These are phyloP conservation scores for Asobara japonica DNA, from an alignment of 1,140 invertebrate species.

Conservation along the genomic window DNA sequence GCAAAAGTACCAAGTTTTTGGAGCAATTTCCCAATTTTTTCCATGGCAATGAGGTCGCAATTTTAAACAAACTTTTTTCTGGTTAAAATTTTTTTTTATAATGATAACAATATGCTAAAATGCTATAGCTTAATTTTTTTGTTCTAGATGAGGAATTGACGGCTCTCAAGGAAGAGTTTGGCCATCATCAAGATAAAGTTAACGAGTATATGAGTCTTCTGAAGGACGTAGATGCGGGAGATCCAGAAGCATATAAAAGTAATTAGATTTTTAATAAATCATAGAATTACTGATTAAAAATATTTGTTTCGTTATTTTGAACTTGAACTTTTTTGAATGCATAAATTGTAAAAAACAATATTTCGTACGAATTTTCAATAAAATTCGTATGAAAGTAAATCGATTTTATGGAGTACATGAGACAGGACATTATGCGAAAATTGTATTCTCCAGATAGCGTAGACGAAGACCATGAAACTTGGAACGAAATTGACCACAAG, in stretches of 20 bases:
- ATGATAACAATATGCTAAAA: too few relatives aligned
- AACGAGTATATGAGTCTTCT: conserved; percentile 88
- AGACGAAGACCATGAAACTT: conserved; percentile 67
- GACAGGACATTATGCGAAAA: too few relatives aligned
- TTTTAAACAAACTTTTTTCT: background rate
- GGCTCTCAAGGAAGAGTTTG: conserved; percentile 88
- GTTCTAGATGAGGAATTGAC: conserved; percentile 78
- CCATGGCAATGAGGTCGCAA: background rate
- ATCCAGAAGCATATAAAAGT: conserved; percentile 73
- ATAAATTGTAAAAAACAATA: conserved; percentile 10
- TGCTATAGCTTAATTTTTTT: conserved; percentile 19
- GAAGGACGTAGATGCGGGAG: conserved; percentile 72
- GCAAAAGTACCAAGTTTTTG: too few relatives aligned
- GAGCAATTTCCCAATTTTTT: too few relatives aligned
- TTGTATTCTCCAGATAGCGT: conserved; percentile 59
- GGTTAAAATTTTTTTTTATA: background rate
- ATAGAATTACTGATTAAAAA: too few relatives aligned
- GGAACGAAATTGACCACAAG: conserved; percentile 70
- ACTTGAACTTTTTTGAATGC: too few relatives aligned
- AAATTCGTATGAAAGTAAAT: too few relatives aligned
- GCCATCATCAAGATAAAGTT: conserved; percentile 92
- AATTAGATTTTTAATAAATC: conserved; percentile 50
- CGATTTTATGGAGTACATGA: too few relatives aligned
- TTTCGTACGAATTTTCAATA: too few relatives aligned
- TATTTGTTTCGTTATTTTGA: too few relatives aligned